Conservation (phyloP, 2,113 vertebrate species). For the Pseudorhombus dupliciocellatus region DNA sequence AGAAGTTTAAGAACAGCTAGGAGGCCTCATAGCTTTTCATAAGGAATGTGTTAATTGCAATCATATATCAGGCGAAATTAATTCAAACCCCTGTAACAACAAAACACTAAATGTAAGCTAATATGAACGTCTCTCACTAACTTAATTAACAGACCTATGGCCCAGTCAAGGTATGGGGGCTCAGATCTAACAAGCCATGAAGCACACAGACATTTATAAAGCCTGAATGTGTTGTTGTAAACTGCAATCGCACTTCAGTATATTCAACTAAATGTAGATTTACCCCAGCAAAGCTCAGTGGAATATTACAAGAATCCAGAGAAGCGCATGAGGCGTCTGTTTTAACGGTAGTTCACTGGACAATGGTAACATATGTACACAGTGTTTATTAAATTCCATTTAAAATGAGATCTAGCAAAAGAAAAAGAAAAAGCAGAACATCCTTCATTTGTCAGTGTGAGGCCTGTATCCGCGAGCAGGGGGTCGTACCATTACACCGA, state of each 20-base stretch:
- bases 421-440: constrained; percentile 8
- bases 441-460: constrained; percentile 52
- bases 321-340: neutral
- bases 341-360: neutral
- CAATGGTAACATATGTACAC: neutral
- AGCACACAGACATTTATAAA: no score
- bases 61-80: constrained; percentile 26
- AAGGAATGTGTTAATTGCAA: constrained; percentile 55
- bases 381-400: neutral
- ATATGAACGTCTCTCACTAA: constrained; percentile 6
- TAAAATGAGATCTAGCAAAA: neutral
- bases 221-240: neutral
- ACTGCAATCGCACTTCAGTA: constrained; percentile 1
- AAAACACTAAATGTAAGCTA: constrained; percentile 61
- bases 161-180: neutral
- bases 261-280: constrained; percentile 13
- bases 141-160: constrained; percentile 22
- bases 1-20: constrained; percentile 81
- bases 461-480: neutral
- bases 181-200: neutral
- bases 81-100: constrained; percentile 31
- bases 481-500: constrained; percentile 43
- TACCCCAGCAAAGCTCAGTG: neutral
- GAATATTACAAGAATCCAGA: neutral
- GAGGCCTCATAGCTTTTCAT: constrained; percentile 28